These are phyloP conservation scores for Herpetotheres cachinnans DNA, from an alignment of 2,113 vertebrate genomes.

Conservation along the genomic window DNA sequence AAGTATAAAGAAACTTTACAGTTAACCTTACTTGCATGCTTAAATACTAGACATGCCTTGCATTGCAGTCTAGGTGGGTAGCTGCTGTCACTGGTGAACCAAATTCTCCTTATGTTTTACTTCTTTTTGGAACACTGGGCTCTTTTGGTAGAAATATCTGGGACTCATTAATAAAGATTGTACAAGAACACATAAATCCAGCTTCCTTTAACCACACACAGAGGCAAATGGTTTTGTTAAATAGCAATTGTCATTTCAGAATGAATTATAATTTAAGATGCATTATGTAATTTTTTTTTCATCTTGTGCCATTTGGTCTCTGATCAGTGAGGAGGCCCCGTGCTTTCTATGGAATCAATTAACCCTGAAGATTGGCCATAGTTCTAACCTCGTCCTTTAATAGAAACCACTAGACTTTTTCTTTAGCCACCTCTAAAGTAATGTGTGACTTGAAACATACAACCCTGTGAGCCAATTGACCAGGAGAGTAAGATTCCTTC, in stretches of 20 bases:
- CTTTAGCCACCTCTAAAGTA: neutral
- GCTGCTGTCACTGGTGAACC: neutral
- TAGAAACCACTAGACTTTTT: neutral
- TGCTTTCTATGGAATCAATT: constrained; percentile 34
- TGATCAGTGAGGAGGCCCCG: neutral
- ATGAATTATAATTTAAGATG: constrained; percentile 15
- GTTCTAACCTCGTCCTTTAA: constrained; percentile 35
- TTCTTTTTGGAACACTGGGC: neutral
- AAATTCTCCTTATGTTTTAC: neutral
- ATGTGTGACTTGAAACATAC: neutral
- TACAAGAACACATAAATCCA: constrained; percentile 21
- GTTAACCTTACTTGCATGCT: neutral
- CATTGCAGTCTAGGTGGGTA: neutral
- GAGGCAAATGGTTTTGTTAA: constrained; percentile 22
- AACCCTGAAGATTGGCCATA: constrained; percentile 3
- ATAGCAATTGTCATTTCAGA: constrained; percentile 43
- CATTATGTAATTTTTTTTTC: constrained; percentile 3
- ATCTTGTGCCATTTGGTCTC: constrained; percentile 26
- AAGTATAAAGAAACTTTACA: neutral
- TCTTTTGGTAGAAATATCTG: neutral
- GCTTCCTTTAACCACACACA: constrained; percentile 11
- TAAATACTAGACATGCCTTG: neutral
- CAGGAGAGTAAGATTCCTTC: neutral
- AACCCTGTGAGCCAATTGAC: neutral
- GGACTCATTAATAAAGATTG: constrained; percentile 24